Base-by-base conservation (phyloP, 2,113 vertebrate species). In the Bubo scandiacus region DNA sequence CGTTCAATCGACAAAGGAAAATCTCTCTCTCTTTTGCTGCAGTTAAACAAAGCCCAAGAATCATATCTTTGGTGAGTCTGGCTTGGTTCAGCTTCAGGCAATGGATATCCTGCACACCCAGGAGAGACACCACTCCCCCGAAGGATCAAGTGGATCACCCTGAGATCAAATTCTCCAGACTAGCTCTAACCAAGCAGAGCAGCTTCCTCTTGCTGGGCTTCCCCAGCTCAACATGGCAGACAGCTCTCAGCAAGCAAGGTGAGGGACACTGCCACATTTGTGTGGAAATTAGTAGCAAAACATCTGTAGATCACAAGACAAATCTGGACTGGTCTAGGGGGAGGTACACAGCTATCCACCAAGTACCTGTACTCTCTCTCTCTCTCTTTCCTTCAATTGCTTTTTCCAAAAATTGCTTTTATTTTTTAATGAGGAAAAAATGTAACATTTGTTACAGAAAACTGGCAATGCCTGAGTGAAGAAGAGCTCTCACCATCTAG, bases 1-100 rank as follows among this genome's bases (percentile, higher is more conserved):
- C 94, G n/a, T 62, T 92, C 74, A 74, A 9, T 23, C 3, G 29
- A 95, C 96, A 94, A 84, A 85, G 80, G 72, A 78, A 92, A 96
- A 59, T 59, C 14, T 91, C 84, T n/a, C 47, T 32, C 67, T 95
- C 67, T 92, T 72, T 94, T 29, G 20, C 36, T 90, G 83, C 52
- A 57, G 67, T 93, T 88, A 92, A 90, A 93, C 66, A 94, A 87
- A 94, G 77, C 40, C 58, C 57, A 61, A 55, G 63, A 96, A 67
- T 40, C 36, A 1, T 55, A 61, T 86, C 80, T 94, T 97, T 84
- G 43, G 65, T 79, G 51, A 91, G 66, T 27, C 34, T 73, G 68
- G 32, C 32, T 71, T 78, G 83, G 58, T 82, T 95, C 63, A 61
- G 45, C 54, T 96, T 94, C 70, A 88, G 61, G 75, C 47, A 88